These are phyloP conservation scores for Oostethus manadensis DNA, from an alignment of 2,113 vertebrate species.

Conservation along the genomic window DNA sequence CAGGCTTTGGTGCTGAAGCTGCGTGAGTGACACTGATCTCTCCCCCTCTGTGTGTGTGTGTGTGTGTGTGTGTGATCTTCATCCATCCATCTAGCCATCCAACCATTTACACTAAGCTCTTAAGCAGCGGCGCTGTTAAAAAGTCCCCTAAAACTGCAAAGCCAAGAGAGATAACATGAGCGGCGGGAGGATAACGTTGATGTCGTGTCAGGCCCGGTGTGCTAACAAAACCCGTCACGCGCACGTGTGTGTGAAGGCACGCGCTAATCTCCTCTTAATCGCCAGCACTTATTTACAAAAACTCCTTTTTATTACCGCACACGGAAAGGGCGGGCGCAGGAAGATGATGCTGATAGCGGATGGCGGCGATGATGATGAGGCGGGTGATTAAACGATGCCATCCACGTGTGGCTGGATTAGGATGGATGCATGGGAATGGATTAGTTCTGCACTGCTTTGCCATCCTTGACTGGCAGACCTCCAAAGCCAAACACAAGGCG, in stretches of 20 bases:
- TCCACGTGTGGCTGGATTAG: conserved; percentile 72
- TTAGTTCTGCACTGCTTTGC: conserved; percentile 73
- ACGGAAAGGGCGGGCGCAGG: conserved; percentile 24
- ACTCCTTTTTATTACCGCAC: conserved; percentile 58
- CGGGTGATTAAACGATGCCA: conserved; percentile 76
- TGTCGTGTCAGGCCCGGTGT: conserved; percentile 68
- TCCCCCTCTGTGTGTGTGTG: conserved; percentile 24
- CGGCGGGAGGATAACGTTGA: conserved; percentile 68
- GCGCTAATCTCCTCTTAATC: conserved; percentile 72
- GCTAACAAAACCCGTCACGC: conserved; percentile 73
- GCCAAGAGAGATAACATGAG: conserved; percentile 69
- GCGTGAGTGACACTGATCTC: conserved; percentile 68
- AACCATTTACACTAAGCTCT: conserved; percentile 71
- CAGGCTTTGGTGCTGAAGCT: conserved; percentile 56
- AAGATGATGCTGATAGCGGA: conserved; percentile 47
- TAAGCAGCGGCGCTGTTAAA: conserved; percentile 67
- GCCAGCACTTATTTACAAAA: conserved; percentile 66
- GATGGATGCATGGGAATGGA: conserved; percentile 71
- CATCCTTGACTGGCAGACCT: conserved; percentile 72
- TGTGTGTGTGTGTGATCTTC: conserved; percentile 32
- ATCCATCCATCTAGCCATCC: conserved; percentile 61
- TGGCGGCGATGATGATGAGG: conserved; percentile 63
- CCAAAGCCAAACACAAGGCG: conserved; percentile 54
- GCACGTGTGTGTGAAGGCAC: conserved; percentile 56
- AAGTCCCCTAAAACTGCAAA: conserved; percentile 71